Conservation (phyloP, 2,797 vertebrate species). For the Lutjanus campechanus region DNA sequence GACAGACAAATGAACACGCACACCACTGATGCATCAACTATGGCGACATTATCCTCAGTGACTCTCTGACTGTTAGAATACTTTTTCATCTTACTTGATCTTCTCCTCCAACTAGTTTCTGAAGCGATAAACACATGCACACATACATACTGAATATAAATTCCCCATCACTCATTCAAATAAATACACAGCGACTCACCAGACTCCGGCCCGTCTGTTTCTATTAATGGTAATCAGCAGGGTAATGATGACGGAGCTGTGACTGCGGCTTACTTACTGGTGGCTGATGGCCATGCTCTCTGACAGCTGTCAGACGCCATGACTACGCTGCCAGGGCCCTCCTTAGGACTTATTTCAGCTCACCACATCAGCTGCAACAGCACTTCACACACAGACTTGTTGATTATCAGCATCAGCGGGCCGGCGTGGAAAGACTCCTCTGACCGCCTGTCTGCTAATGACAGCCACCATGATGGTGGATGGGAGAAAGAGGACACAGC, state of each 20-base stretch:
- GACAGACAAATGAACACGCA: not conserved
- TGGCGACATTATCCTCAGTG: not conserved
- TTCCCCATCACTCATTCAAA: constrained; percentile 35
- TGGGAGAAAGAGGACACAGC: constrained; percentile 74
- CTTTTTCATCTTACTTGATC: constrained; percentile 10
- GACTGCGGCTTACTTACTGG: constrained; percentile 67
- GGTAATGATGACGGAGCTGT: constrained; percentile 77
- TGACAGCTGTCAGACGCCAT: constrained; percentile 83
- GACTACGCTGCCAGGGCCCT: constrained; percentile 63
- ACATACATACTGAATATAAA: constrained; percentile 19
- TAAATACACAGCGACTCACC: constrained; percentile 47
- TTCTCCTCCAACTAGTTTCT: constrained; percentile 31
- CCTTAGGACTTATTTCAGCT: constrained; percentile 76
- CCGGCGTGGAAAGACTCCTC: constrained; percentile 70
- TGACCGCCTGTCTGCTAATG: constrained; percentile 77
- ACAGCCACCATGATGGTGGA: constrained; percentile 76
- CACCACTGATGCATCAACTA: not conserved
- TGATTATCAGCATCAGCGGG: constrained; percentile 73
- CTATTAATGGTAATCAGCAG: constrained; percentile 77
- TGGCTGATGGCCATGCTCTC: constrained; percentile 77
- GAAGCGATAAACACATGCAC: constrained; percentile 32
- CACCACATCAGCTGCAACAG: constrained; percentile 65
- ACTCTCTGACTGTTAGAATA: constrained; percentile 3
- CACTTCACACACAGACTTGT: constrained; percentile 75
- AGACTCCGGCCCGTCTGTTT: constrained; percentile 66